phyloP scores from a whole-genome alignment of 2,113 vertebrate genomes.

The Odobenus rosmarus region DNA sequence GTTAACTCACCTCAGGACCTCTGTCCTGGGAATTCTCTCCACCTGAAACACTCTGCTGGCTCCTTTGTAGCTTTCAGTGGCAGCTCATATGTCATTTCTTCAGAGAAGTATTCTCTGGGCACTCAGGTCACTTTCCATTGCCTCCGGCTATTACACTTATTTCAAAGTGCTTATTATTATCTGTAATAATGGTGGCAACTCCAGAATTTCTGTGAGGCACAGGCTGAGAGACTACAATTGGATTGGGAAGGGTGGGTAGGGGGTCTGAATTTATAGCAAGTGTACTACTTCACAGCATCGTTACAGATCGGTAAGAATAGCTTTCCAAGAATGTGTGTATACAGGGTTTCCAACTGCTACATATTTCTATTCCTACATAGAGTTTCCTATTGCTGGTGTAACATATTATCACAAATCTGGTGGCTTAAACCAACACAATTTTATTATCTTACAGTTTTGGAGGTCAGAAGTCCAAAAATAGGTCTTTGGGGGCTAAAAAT shows the following conservation, averaged over 20 bases:
- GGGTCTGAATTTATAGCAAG: background rate
- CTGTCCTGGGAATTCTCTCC: background rate
- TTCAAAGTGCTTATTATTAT: background rate
- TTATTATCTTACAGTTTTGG: background rate
- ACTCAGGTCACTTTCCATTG: background rate
- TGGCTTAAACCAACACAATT: background rate
- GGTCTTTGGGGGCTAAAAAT: background rate
- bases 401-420: background rate
- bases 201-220: background rate
- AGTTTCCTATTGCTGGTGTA: background rate
- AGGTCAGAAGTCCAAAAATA: background rate
- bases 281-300: background rate
- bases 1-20: background rate
- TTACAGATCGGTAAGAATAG: background rate
- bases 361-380: background rate
- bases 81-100: background rate
- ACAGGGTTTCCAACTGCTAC: background rate
- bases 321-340: background rate
- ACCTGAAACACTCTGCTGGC: background rate
- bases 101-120: background rate
- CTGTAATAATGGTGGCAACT: background rate
- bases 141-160: background rate
- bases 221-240: background rate
- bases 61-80: background rate
- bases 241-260: background rate